Evolutionary conservation across 1,140 invertebrate genomes (phyloP), one percentile per base, ranked within the genome.

Genomic region (Mya arenaria): DNA sequence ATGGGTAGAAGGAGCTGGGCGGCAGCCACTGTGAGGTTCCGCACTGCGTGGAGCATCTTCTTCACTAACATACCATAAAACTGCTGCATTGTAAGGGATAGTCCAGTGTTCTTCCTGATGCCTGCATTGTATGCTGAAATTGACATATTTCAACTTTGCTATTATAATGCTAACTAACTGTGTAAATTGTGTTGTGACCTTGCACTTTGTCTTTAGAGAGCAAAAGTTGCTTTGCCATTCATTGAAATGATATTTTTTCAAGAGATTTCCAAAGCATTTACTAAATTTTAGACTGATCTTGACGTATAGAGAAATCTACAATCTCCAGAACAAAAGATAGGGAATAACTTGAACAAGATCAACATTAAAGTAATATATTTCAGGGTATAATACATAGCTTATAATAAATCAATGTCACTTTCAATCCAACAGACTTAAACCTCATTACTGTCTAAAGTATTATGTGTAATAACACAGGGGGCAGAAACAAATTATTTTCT

Each of bases 21-120:
- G 15, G 87, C 63, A 19, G 88, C 89, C 4, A 93, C 73, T 0
- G 86, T 19, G 23, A 83, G 82, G 68, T 93, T 93, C 52, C 93
- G 65, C n/a, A 86, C 69, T 6, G 91, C 89, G 68, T 93, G 90
- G 39, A 93, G 88, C 8, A 89, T 79, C 79, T 92, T 90, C 84
- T 93, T 93, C 2, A 91, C 78, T 58, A 93, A 83, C 88, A 93
- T 91, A 10, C 91, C 92, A 60, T 84, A 84, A 55, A 93, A 91
- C 69, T 93, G 93, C 28, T 91, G 90, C 15, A 74, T 15, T 4
- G 78, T 37, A 2, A 89, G 69, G 19, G 28, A 17, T 2, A 88
- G 10, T 10, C 89, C 89, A 5, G 28, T 41, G 30, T 90, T 86
- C 41, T 87, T 89, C 4, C 73, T 60, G 28, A 86, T 68, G 19